Percentiles rank a stretch among this genome's conserved stretches.
phyloP scores from a whole-genome alignment of 2,797 vertebrate genomes.

The Hypotaenidia okinawae region DNA sequence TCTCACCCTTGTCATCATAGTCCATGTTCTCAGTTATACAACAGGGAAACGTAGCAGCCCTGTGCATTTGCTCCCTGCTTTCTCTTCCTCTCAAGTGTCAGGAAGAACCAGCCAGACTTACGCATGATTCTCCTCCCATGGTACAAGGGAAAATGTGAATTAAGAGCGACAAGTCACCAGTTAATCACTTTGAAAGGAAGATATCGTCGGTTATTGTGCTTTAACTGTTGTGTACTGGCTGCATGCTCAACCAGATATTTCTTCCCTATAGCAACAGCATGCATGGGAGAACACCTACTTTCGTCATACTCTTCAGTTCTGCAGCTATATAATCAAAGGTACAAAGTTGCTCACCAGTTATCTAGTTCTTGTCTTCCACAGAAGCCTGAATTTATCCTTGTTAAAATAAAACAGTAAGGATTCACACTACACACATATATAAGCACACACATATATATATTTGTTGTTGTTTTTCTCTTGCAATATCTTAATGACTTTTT shows the following conservation, averaged over 20 bases:
- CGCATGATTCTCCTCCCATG: not conserved
- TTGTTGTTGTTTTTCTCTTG: not conserved
- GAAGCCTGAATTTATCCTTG: not conserved
- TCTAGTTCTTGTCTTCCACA: not conserved
- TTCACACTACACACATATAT: not conserved
- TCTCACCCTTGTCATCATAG: not conserved
- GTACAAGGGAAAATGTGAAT: not conserved
- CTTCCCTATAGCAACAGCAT: not conserved
- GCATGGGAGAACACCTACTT: accelerated
- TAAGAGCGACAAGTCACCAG: not conserved
- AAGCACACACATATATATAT: not conserved
- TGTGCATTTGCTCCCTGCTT: too few species aligned
- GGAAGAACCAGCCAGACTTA: not conserved
- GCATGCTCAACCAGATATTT: not conserved
- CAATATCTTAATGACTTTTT: not conserved
- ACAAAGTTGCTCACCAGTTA: not conserved
- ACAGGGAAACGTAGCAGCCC: accelerated
- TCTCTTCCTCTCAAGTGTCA: not conserved
- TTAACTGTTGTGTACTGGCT: not conserved
- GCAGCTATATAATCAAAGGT: not conserved
- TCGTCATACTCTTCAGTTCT: not conserved
- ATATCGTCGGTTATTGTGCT: not conserved
- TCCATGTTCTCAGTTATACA: not conserved
- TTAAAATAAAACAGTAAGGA: not conserved
- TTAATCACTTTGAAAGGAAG: not conserved